Evolutionary conservation across 2,797 vertebrate genomes (phyloP), one percentile per base, ranked within the genome.

Genomic region (Sciaenops ocellatus): DNA sequence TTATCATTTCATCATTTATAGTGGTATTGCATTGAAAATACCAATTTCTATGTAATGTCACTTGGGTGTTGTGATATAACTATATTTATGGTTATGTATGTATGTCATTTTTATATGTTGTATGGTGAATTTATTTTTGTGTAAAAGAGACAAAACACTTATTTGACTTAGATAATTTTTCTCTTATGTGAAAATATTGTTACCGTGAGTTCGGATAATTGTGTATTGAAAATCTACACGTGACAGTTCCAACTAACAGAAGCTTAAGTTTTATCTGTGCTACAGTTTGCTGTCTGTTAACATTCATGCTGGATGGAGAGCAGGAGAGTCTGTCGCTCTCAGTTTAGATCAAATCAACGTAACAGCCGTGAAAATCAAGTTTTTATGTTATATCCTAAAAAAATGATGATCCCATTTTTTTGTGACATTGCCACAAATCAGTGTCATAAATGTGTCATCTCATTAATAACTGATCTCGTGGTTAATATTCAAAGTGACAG

Each of bases 401-500:
- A 69, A 30, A 22, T 7, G 6, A 41, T 26, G 52, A 64, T 6
- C 62, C 56, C 16, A 24, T 30, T 75, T 75, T 48, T 59, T 41
- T 0, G 2, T 3, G 56, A 55, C 62, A 48, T 55, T 63, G 18
- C 44, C 61, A 15, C 13, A 47, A 52, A 59, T 66, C 26, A 13
- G 7, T 17, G 18, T 26, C 61, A 73, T 51, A 12, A 56, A 75
- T 72, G 44, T 15, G 55, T 18, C 8, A 78, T 50, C 5, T 30
- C 22, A 61, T 73, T 67, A 67, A 68, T 30, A 62, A 76, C 64
- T 11, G 26, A 81, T 71, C 47, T 57, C 17, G 51, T 30, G 22
- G 18, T 86, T 48, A 64, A 78, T 73, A 73, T 73, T 68, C 50
- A 44, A 76, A 71, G 48, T 67, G 66, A 55, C 52, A 56, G 51